Percentiles rank a stretch among this genome's conserved stretches.
These are phyloP conservation scores for Chaenodraco wilsoni DNA, from an alignment of 2,797 vertebrate genomes.

Conservation along the genomic window DNA sequence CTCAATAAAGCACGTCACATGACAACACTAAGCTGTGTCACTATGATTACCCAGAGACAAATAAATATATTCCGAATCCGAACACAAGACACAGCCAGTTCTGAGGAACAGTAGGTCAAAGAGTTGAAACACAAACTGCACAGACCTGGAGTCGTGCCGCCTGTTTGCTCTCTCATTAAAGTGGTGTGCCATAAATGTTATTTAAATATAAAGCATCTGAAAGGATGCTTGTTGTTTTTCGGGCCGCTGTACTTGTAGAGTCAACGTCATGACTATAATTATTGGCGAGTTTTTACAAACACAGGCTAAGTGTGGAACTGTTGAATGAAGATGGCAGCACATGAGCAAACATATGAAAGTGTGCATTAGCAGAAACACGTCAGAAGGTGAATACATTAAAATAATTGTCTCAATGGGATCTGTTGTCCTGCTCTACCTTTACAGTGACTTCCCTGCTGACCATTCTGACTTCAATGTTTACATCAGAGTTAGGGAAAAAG, in stretches of 20 bases:
- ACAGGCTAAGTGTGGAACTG: slow-evolving; percentile 40
- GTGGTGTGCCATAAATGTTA: slow-evolving; percentile 33
- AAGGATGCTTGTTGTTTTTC: slow-evolving; percentile 55
- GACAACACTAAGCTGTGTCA: slow-evolving; percentile 64
- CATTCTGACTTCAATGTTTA: slow-evolving; percentile 49
- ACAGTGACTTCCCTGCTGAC: slow-evolving; percentile 31
- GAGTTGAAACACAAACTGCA: slow-evolving; percentile 55
- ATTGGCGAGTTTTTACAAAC: slow-evolving; percentile 46
- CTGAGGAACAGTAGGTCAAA: slow-evolving; percentile 50
- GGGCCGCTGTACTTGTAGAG: slow-evolving; percentile 16
- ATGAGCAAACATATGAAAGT: slow-evolving; percentile 49
- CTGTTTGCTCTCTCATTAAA: slow-evolving; percentile 55
- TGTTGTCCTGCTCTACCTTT: slow-evolving; percentile 45
- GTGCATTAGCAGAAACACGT: slow-evolving; percentile 50
- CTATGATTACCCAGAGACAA: slow-evolving; percentile 60
- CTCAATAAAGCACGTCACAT: slow-evolving; percentile 59
- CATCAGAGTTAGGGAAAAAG: slow-evolving; percentile 30
- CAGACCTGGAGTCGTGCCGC: slow-evolving; percentile 50
- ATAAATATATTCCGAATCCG: slow-evolving; percentile 62
- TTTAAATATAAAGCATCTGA: slow-evolving; percentile 63
- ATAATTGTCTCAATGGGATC: slow-evolving; percentile 63
- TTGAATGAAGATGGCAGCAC: slow-evolving; percentile 37
- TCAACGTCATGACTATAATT: slow-evolving; percentile 57
- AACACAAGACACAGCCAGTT: slow-evolving; percentile 52
- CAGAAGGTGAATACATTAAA: slow-evolving; percentile 60